Base-by-base conservation (phyloP, 2,113 vertebrate genomes). In the Myotis lucifugus region DNA sequence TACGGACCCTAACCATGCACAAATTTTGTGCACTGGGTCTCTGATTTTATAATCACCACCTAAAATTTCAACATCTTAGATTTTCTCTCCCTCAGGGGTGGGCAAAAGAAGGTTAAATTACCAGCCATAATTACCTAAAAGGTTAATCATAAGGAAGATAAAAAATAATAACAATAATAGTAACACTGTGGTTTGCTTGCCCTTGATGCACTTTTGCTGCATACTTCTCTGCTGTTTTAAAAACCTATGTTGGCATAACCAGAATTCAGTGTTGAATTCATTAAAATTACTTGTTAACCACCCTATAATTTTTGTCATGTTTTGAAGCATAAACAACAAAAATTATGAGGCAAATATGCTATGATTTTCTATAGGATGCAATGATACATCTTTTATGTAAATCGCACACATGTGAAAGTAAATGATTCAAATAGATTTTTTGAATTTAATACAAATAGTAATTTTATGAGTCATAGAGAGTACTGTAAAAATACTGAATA, bases 271-370 rank as follows among this genome's bases (percentile, higher is more conserved):
- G 14, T 13, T 2, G 23, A 88, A 56, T 64, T 90, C 66, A 13
- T 50, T 46, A 66, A 25, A 25, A 48, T 56, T 77, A 81, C 29
- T 90, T 69, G 90, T 89, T 95, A 72, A 76, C n/a, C n/a, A 84
- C 8, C 13, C 34, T 74, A 66, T 50, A 84, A 95, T 5, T 64
- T 89, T 12, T 85, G 23, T 86, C 78, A 88, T 59, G n/a, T 95
- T 96, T 83, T 74, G 66, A 88, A 91, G 18, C 25, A 87, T 18
- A 94, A 81, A 79, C 32, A 90, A 94, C 10, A 87, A 81, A 95
- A 87, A 69, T 42, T 78, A 52, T 94, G 25, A 88, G 14, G 34
- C n/a, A 59, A 84, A 64, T 9, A 37, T 34, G n/a, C 15, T 52
- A 69, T 40, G 12, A 61, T 69, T 82, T 77, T 42, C 37, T 88